These are phyloP conservation scores for Lepidochitona cinerea DNA, from an alignment of 2,888 invertebrate genomes.

Conservation along the genomic window DNA sequence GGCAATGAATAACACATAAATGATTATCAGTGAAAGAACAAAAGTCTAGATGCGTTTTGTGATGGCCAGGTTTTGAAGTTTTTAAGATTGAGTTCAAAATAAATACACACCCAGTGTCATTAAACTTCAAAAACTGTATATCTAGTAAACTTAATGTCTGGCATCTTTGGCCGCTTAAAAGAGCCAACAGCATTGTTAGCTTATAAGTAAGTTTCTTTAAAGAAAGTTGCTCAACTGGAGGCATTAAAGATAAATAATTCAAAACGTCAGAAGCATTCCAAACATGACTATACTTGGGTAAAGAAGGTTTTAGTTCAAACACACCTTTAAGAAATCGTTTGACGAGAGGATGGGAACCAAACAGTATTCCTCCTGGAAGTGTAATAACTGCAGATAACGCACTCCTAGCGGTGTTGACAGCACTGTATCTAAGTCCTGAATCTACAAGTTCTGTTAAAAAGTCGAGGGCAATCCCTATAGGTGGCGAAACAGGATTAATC, in stretches of 20 bases:
- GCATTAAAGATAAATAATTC: background rate
- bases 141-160: background rate
- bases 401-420: constrained; percentile 16
- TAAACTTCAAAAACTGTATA: background rate
- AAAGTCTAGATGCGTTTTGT: background rate
- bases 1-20: background rate
- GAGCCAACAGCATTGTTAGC: constrained; percentile 1
- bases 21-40: background rate
- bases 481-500: constrained; percentile 25
- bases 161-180: constrained; percentile 1
- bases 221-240: background rate
- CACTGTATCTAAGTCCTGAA: constrained; percentile 24
- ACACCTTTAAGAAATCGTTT: constrained; percentile 4
- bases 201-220: constrained; percentile 1
- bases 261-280: constrained; percentile 5
- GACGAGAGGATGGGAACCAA: background rate
- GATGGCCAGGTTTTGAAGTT: background rate
- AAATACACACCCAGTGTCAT: background rate
- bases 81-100: background rate
- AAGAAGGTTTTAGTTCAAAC: background rate
- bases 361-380: background rate
- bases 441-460: constrained; percentile 22
- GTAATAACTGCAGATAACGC: background rate
- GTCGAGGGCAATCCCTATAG: constrained; percentile 23
- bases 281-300: background rate